These are phyloP conservation scores for Pipa parva DNA, from an alignment of 2,113 vertebrate species.

Conservation along the genomic window DNA sequence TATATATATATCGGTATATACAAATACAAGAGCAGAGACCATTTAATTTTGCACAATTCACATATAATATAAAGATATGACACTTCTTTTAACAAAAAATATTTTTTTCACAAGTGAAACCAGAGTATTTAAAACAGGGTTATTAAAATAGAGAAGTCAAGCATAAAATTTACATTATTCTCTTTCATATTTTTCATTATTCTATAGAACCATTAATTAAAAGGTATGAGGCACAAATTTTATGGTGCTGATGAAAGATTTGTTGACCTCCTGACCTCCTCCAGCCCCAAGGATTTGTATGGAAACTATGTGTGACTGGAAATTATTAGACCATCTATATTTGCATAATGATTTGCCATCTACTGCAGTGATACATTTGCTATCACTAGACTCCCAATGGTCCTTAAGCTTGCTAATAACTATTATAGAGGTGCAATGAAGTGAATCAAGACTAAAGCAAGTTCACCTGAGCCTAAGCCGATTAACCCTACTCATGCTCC, in stretches of 20 bases:
- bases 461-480: slow-evolving; percentile 97
- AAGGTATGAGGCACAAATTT: slow-evolving; percentile 39
- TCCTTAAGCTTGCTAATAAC: slow-evolving; percentile 98
- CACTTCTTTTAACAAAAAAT: not conserved
- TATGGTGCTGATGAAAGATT: slow-evolving; percentile 61
- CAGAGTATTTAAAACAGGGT: not conserved
- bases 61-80: too few relatives aligned
- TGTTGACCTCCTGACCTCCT: slow-evolving; percentile 71
- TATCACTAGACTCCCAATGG: slow-evolving; percentile 89
- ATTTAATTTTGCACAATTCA: too few relatives aligned
- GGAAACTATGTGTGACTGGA: slow-evolving; percentile 74
- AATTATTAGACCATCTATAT: slow-evolving; percentile 80
- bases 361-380: slow-evolving; percentile 71
- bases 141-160: slow-evolving; percentile 43
- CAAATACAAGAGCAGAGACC: too few relatives aligned
- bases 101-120: not conserved
- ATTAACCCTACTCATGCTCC: slow-evolving; percentile 75
- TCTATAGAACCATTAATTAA: slow-evolving; percentile 57
- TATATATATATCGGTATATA: too few relatives aligned
- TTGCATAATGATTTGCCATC: slow-evolving; percentile 91
- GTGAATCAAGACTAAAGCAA: slow-evolving; percentile 91
- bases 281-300: slow-evolving; percentile 76
- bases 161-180: slow-evolving; percentile 42
- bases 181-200: slow-evolving; percentile 50
- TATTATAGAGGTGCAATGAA: slow-evolving; percentile 95